These are phyloP conservation scores for Drosophila kohkoa DNA, from an alignment of 1,140 invertebrate genomes.

Conservation along the genomic window DNA sequence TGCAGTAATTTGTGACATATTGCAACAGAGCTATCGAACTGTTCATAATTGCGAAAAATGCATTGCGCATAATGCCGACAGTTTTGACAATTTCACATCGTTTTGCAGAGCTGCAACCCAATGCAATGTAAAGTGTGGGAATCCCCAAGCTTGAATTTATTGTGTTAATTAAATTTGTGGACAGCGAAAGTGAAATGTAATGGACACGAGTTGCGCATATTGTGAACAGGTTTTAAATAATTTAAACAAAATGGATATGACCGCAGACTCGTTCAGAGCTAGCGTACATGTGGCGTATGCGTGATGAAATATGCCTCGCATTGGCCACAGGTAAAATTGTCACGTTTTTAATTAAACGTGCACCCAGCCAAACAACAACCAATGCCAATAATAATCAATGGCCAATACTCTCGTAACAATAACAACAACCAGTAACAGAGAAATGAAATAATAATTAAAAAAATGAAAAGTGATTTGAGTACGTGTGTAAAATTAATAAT, in stretches of 20 bases:
- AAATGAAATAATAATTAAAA: constrained; percentile 68
- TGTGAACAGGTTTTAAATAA: constrained; percentile 67
- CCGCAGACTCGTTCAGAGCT: constrained; percentile 25
- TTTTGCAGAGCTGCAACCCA: neutral
- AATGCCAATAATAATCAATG: constrained; percentile 68
- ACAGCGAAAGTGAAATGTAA: constrained; percentile 72
- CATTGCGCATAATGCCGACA: neutral
- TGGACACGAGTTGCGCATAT: constrained; percentile 57
- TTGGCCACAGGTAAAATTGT: constrained; percentile 77
- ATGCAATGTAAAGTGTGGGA: neutral
- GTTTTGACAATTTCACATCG: neutral
- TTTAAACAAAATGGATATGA: constrained; percentile 44
- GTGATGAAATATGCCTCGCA: constrained; percentile 67
- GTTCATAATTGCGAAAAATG: neutral
- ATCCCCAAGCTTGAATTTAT: constrained; percentile 40
- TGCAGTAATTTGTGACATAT: no score
- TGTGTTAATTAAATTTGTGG: constrained; percentile 77
- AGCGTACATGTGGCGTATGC: constrained; percentile 58
- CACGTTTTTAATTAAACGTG: constrained; percentile 80
- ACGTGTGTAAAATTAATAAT: constrained; percentile 66
- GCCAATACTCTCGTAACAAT: constrained; percentile 27
- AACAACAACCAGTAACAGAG: constrained; percentile 22
- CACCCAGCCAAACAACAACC: constrained; percentile 30
- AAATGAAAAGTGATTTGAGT: constrained; percentile 71
- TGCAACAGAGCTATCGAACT: neutral